Evolutionary conservation across 2,888 invertebrate species (phyloP), one percentile per base, ranked within the genome.

Genomic region (Camptogramma bilineatum): DNA sequence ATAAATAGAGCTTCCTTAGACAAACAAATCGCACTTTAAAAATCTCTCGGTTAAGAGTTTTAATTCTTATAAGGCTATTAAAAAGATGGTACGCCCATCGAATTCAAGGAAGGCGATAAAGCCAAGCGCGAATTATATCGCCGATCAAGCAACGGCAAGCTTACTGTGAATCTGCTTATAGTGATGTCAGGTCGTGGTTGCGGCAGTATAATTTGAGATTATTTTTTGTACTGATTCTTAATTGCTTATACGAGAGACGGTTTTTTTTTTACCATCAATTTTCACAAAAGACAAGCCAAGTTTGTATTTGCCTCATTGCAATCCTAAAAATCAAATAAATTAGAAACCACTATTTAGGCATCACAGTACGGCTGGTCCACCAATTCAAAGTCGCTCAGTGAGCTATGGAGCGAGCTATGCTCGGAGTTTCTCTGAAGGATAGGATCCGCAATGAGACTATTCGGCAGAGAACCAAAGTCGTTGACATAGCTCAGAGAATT

Each of bases 51-150:
- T 28, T 13, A 31, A 47, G n/a, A 5, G 31, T 34, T 4, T 54
- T 48, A 42, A 31, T 44, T 44, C 21, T 46, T 28, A 42, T 59
- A 46, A 34, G 21, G 31, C 31, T 34, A 56, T 44, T 44, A 18
- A 44, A 51, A 56, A 56, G 31, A 46, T 81, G 77, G 78, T 75
- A 68, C 69, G 75, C 79, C 81, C 83, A 83, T 83, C 80, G 82
- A 79, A 83, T 77, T 76, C 76, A 79, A 54, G 83, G 80, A 82
- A 81, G 80, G 79, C 75, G 73, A 73, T 81, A 83, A 79, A 80
- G 79, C 79, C 77, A 81, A 80, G 82, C 77, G 85, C 80, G 82
- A 86, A 83, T 77, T 78, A 76, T 74, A 78, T 77, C 80, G 82
- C 84, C 83, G 81, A n/a, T n/a, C n/a, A n/a, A n/a, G n/a, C n/a